Conservation (phyloP, 2,797 vertebrate species). For the Varecia variegata region DNA sequence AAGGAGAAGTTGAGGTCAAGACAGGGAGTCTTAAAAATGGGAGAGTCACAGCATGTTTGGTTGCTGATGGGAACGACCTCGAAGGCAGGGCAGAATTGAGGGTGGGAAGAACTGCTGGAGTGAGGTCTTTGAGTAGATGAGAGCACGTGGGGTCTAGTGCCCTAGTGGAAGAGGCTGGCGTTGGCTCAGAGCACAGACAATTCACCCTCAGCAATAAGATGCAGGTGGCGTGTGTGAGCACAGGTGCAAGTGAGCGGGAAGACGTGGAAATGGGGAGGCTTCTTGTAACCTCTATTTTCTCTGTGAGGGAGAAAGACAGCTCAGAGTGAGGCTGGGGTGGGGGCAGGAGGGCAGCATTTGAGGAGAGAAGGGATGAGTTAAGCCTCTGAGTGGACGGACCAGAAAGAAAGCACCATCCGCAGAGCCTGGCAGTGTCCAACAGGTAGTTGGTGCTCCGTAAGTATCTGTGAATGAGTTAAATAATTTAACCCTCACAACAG, state of each 20-base stretch:
- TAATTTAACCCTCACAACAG: neutral
- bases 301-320: neutral
- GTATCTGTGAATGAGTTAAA: neutral
- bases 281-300: neutral
- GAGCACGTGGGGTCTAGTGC: neutral
- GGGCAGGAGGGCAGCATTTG: neutral
- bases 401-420: neutral
- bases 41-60: neutral
- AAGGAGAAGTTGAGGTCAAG: neutral
- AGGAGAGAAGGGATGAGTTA: neutral
- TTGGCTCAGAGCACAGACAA: neutral
- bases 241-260: neutral
- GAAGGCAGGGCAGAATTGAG: neutral
- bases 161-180: neutral
- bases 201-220: neutral
- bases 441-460: accelerated
- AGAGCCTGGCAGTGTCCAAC: neutral
- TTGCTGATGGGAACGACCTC: neutral
- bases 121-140: neutral
- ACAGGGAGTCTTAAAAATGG: neutral
- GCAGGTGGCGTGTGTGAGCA: neutral
- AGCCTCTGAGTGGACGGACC: neutral
- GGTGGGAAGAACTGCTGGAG: neutral
- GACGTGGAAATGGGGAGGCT: neutral
- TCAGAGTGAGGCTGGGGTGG: neutral